phyloP scores from a whole-genome alignment of 2,888 invertebrate genomes.

The Papilio elwesi region DNA sequence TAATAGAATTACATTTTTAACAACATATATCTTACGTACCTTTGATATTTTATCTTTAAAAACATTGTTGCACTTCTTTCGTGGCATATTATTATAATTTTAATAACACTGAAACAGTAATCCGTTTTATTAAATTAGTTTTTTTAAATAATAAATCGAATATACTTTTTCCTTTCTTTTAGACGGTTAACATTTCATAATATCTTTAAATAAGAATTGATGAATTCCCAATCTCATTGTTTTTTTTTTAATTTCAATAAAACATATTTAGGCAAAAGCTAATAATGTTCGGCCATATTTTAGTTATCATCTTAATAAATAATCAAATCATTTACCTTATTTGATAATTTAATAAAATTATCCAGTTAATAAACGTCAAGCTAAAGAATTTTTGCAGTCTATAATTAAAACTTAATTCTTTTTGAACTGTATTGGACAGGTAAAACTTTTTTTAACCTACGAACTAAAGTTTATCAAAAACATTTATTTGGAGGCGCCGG shows the following conservation, averaged over 20 bases:
- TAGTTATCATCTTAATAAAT: no score
- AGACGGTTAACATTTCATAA: no score
- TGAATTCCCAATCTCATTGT: not conserved
- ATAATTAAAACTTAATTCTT: no score
- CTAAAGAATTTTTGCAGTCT: no score
- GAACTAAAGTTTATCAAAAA: not conserved
- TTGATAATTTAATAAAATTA: no score
- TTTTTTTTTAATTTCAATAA: not conserved
- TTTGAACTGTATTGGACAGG: no score
- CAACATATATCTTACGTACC: not conserved
- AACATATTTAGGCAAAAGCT: not conserved
- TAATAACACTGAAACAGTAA: no score
- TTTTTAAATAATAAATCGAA: not conserved
- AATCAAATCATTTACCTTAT: no score
- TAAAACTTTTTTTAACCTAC: no score
- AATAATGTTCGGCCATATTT: not conserved
- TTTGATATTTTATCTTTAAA: not conserved
- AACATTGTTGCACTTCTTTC: not conserved
- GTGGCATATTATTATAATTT: not conserved
- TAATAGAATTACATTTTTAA: not conserved
- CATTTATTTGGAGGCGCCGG: slow-evolving; percentile 74
- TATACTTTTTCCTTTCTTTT: no score
- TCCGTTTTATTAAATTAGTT: not conserved
- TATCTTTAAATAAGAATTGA: not conserved
- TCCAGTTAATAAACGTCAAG: no score